Evolutionary conservation across 2,113 vertebrate genomes (phyloP).

Genomic region (Phylloscopus trochilus): DNA sequence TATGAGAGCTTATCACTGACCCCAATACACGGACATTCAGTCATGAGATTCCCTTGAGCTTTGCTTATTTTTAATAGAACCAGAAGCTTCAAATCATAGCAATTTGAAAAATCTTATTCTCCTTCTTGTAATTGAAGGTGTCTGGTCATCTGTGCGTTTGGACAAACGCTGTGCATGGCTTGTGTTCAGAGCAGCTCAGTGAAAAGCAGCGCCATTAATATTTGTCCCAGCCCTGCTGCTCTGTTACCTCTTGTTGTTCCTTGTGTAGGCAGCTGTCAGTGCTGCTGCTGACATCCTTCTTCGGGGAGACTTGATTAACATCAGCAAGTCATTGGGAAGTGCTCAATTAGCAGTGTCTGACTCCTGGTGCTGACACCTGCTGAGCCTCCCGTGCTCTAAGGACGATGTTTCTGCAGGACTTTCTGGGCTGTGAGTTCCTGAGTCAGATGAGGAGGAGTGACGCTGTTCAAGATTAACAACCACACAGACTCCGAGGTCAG

Average conservation of each 20-base stretch:
- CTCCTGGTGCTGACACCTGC: constrained; percentile 54
- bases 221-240: constrained; percentile 30
- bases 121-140: not conserved
- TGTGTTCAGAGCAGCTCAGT: constrained; percentile 47
- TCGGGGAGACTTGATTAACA: constrained; percentile 68
- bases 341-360: constrained; percentile 70
- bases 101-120: constrained; percentile 13
- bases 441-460: not conserved
- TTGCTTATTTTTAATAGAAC: constrained; percentile 61
- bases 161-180: constrained; percentile 50
- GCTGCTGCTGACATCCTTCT: constrained; percentile 51
- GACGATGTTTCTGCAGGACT: constrained; percentile 25
- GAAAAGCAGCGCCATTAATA: constrained; percentile 49
- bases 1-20: constrained; percentile 63
- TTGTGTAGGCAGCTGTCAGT: constrained; percentile 20
- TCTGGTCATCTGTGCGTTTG: constrained; percentile 13
- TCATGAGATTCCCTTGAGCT: constrained; percentile 54
- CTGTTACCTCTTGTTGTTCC: not conserved
- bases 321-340: constrained; percentile 69
- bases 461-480: too few relatives aligned
- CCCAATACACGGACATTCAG: constrained; percentile 42
- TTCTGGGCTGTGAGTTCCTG: not conserved
- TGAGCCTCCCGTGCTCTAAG: constrained; percentile 53
- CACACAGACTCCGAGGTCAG: too few relatives aligned
- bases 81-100: constrained; percentile 62